Evolutionary conservation across 2,113 vertebrate species (phyloP).

Genomic region (Pomatorhinus ruficollis): DNA sequence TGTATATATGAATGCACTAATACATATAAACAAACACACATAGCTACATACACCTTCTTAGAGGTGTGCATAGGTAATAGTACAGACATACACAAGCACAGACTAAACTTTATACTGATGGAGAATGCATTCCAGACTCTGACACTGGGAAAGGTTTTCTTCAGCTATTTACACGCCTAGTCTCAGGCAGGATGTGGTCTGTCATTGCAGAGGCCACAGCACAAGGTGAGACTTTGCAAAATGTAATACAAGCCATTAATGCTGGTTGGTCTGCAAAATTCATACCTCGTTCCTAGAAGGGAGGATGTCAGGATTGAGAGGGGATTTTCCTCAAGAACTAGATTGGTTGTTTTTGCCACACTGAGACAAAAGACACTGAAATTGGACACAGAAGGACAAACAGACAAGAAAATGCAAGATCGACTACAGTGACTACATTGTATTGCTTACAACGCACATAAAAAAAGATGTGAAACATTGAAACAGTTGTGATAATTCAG

Average conservation of each 20-base stretch:
- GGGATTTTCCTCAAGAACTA: conserved; percentile 32
- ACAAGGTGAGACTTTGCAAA: conserved; percentile 65
- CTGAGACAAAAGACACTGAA: not conserved
- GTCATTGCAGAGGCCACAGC: conserved; percentile 69
- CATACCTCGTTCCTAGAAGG: not conserved
- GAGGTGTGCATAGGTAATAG: not conserved
- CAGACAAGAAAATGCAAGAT: not conserved
- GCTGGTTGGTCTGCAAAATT: conserved; percentile 44
- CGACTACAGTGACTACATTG: not conserved
- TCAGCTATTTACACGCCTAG: conserved; percentile 53
- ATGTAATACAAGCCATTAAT: conserved; percentile 65
- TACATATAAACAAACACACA: not conserved
- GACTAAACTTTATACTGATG: conserved; percentile 56
- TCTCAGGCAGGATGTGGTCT: conserved; percentile 67
- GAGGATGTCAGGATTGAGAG: conserved; percentile 9
- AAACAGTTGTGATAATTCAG: not conserved
- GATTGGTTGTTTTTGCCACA: not conserved
- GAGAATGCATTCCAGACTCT: conserved; percentile 41
- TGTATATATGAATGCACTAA: not conserved
- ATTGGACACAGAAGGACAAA: not conserved
- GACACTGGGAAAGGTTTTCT: conserved; percentile 57
- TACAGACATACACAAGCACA: not conserved
- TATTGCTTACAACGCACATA: not conserved
- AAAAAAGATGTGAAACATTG: not conserved
- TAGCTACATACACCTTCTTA: not conserved